A percentile compares a stretch with the other conserved stretches of the same genome.
These are phyloP conservation scores for Malacosoma neustria DNA, from an alignment of 2,888 invertebrate species.

Conservation along the genomic window DNA sequence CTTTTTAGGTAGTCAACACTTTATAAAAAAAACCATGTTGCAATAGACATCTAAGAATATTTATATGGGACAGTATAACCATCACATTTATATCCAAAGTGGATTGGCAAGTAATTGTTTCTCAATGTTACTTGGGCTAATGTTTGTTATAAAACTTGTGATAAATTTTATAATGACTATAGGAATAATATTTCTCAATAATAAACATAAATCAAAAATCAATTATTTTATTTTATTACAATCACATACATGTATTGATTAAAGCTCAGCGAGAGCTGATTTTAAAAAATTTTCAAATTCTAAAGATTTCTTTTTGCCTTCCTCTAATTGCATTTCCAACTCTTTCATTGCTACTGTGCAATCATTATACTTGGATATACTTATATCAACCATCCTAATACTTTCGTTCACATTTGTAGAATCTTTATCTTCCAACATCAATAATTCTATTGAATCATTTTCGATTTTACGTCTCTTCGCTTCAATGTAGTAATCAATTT, in stretches of 20 bases:
- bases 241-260: conserved; percentile 12
- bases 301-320: conserved; percentile 54
- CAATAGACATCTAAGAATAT: too few relatives aligned
- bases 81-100: too few relatives aligned
- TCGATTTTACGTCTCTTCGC: conserved; percentile 59
- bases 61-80: too few relatives aligned
- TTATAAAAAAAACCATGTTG: too few relatives aligned
- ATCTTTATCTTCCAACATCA: conserved; percentile 59
- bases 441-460: conserved; percentile 43
- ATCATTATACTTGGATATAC: conserved; percentile 39
- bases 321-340: conserved; percentile 61
- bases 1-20: too few relatives aligned
- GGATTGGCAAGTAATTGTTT: too few relatives aligned
- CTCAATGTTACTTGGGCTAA: too few relatives aligned
- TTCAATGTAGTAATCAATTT: conserved; percentile 43
- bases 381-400: conserved; percentile 40
- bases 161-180: too few relatives aligned
- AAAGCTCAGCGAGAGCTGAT: conserved; percentile 50
- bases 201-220: too few relatives aligned
- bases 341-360: conserved; percentile 52
- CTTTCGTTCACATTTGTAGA: conserved; percentile 45
- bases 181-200: too few relatives aligned
- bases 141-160: too few relatives aligned
- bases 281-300: conserved; percentile 63
- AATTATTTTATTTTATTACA: too few relatives aligned